Percentiles rank a stretch among this genome's conserved stretches.
These are phyloP conservation scores for Antitype chi DNA, from an alignment of 2,888 invertebrate genomes.

Conservation along the genomic window DNA sequence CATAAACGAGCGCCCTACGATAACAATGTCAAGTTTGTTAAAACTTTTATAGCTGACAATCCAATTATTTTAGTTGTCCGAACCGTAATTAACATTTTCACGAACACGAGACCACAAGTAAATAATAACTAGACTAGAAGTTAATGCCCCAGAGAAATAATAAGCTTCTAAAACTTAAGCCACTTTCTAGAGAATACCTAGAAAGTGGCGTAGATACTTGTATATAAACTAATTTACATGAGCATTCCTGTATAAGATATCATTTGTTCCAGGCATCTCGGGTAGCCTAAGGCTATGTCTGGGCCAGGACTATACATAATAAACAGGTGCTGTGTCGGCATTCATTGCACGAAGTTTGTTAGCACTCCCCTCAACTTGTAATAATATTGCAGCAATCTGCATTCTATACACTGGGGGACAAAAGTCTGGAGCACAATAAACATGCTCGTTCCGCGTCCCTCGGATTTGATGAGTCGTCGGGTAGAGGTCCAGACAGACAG, in stretches of 20 bases:
- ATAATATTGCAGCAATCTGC: slow-evolving; percentile 62
- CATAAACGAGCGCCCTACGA: neutral
- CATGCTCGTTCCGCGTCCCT: slow-evolving; percentile 34
- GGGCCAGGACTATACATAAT: slow-evolving; percentile 38
- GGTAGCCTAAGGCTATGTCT: slow-evolving; percentile 55
- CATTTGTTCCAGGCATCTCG: slow-evolving; percentile 39
- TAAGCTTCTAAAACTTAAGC: slow-evolving; percentile 33
- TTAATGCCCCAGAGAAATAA: slow-evolving; percentile 45
- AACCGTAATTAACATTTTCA: slow-evolving; percentile 8
- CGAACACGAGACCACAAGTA: slow-evolving; percentile 13
- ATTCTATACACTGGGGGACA: slow-evolving; percentile 54
- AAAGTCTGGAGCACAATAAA: slow-evolving; percentile 50
- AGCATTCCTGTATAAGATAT: slow-evolving; percentile 30
- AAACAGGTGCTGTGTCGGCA: slow-evolving; percentile 55
- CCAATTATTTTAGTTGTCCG: slow-evolving; percentile 24
- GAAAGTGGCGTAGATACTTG: no score
- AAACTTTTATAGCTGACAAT: slow-evolving; percentile 13
- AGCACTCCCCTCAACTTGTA: slow-evolving; percentile 31
- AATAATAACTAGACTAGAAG: slow-evolving; percentile 44
- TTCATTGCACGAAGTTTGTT: slow-evolving; percentile 57
- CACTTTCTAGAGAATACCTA: slow-evolving; percentile 35
- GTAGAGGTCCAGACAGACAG: slow-evolving; percentile 60
- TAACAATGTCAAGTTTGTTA: neutral
- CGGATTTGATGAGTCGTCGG: slow-evolving; percentile 58
- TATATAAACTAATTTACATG: slow-evolving; percentile 51